These are phyloP conservation scores for Stramonita haemastoma DNA, from an alignment of 2,888 invertebrate species.

Conservation along the genomic window DNA sequence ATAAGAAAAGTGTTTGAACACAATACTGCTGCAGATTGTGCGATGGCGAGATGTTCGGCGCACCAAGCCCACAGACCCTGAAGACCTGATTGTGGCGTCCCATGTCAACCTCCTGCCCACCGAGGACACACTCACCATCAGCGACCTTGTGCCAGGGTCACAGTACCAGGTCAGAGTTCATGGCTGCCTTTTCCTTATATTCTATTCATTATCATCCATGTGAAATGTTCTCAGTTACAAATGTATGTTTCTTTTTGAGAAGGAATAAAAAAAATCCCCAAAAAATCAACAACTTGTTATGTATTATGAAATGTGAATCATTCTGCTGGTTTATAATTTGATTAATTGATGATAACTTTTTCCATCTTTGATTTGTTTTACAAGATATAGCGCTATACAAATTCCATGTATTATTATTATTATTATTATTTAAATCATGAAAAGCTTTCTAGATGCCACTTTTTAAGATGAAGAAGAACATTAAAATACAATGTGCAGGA, in stretches of 20 bases:
- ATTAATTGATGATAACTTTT: background rate
- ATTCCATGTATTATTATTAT: too few species aligned
- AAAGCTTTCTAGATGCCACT: too few species aligned
- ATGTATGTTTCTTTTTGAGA: background rate
- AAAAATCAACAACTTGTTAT: too few species aligned
- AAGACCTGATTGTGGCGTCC: slow-evolving; percentile 69
- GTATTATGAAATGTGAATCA: too few species aligned
- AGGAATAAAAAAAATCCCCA: too few species aligned
- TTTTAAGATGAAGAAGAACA: too few species aligned
- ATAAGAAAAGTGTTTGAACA: background rate
- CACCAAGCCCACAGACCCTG: slow-evolving; percentile 56
- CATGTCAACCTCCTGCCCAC: slow-evolving; percentile 71
- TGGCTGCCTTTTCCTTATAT: background rate
- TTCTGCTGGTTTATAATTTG: too few species aligned
- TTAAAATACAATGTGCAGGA: too few species aligned
- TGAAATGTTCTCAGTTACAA: background rate
- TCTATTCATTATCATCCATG: background rate
- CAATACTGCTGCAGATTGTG: slow-evolving; percentile 59
- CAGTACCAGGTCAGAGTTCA: slow-evolving; percentile 65
- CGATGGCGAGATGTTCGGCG: slow-evolving; percentile 74
- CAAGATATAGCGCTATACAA: too few species aligned
- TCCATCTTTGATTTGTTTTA: too few species aligned
- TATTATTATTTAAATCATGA: background rate
- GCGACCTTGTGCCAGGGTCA: slow-evolving; percentile 72
- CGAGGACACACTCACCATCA: slow-evolving; percentile 68